phyloP scores from a whole-genome alignment of 2,113 vertebrate genomes.

The Takifugu flavidus region DNA sequence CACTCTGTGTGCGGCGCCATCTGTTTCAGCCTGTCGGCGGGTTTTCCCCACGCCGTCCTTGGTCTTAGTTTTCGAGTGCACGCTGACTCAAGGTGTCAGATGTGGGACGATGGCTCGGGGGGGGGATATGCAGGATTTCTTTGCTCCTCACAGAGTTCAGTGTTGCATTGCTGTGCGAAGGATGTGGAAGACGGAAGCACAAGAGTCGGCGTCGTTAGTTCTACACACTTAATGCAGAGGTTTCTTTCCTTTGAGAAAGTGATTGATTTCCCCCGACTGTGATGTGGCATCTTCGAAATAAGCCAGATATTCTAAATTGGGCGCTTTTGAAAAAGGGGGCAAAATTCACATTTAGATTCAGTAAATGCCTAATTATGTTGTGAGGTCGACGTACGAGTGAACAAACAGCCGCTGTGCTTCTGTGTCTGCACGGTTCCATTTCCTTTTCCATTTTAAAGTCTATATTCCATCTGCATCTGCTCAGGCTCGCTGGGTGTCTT shows the following conservation, averaged over 20 bases:
- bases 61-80: slow-evolving; percentile 15
- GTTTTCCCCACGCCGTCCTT: slow-evolving; percentile 19
- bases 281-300: background rate
- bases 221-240: slow-evolving; percentile 2
- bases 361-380: too few species aligned
- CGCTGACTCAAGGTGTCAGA: slow-evolving; percentile 48
- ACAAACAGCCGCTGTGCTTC: too few species aligned
- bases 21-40: slow-evolving; percentile 47
- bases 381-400: too few species aligned
- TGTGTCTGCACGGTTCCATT: too few species aligned
- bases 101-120: slow-evolving; percentile 53
- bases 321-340: background rate
- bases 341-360: background rate
- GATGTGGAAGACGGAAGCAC: slow-evolving; percentile 39
- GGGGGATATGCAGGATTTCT: slow-evolving; percentile 37
- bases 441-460: too few species aligned
- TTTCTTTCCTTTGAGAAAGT: slow-evolving; percentile 1
- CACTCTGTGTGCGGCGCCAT: slow-evolving; percentile 44
- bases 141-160: slow-evolving; percentile 41
- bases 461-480: too few species aligned
- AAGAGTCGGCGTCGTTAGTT: slow-evolving; percentile 39
- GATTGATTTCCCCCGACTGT: slow-evolving; percentile 1
- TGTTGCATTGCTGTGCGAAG: slow-evolving; percentile 29
- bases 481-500: too few species aligned
- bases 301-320: slow-evolving; percentile 3